A percentile compares a stretch with the other conserved stretches of the same genome.
phyloP scores from a whole-genome alignment of 2,888 invertebrate species.

The Nezara viridula region DNA sequence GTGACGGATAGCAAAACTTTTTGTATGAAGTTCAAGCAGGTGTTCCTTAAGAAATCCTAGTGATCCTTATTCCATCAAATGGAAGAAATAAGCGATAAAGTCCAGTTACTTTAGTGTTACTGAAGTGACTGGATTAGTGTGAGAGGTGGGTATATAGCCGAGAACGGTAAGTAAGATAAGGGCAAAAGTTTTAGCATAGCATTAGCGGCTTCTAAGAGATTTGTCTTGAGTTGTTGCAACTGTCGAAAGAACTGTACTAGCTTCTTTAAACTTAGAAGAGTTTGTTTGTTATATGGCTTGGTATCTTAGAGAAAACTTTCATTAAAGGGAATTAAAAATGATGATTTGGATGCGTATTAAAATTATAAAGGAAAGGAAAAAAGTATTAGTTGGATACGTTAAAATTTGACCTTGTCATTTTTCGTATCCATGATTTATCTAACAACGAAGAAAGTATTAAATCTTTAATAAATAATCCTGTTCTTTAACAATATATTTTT shows the following conservation, averaged over 20 bases:
- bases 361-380: neutral
- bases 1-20: too few relatives aligned
- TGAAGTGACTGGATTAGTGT: neutral
- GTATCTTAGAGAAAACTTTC: neutral
- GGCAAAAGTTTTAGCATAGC: conserved; percentile 21
- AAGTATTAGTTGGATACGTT: too few relatives aligned
- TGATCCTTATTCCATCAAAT: neutral
- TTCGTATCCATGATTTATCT: too few relatives aligned
- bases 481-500: too few relatives aligned
- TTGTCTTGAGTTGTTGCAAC: conserved; percentile 26
- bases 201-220: neutral
- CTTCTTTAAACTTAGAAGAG: neutral
- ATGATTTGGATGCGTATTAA: neutral
- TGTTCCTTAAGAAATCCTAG: too few relatives aligned
- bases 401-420: too few relatives aligned
- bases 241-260: neutral
- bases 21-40: too few relatives aligned
- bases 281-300: neutral
- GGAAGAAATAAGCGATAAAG: neutral
- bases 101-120: neutral
- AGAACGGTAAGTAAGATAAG: conserved; percentile 38
- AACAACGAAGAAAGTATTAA: too few relatives aligned
- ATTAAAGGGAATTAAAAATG: neutral
- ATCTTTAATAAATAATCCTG: too few relatives aligned
- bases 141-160: neutral